Base-by-base conservation (phyloP, 2,113 vertebrate genomes). In the Myotis yumanensis region DNA sequence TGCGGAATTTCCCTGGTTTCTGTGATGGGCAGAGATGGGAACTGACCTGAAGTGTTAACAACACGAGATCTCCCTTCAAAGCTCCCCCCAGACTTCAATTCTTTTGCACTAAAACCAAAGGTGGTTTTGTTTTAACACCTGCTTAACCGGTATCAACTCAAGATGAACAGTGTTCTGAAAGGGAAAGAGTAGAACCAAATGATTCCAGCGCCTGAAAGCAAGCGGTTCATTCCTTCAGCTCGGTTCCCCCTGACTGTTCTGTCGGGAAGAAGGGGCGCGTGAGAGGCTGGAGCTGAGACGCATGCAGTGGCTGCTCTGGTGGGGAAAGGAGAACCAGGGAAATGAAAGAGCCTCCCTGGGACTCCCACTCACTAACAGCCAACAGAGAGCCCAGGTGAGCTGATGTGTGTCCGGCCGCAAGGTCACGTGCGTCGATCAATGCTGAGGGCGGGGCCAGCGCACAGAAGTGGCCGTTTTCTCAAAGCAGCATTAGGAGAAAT, bases 371-470 rank as follows among this genome's bases (percentile, higher is more conserved):
- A 30, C 77, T 3, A 2, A 52, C 5, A 85, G 62, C 40, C 15
- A 10, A 0, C 5, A 80, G 82, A 59, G 87, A 73, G 40, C 59
- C 62, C 35, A 9, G 69, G 37, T 7, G 43, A 20, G 32, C 89
- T 12, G 25, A 37, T 28, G 1, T 18, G 75, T 25, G 40, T 72
- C 82, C 71, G 32, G 57, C 30, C 84, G 51, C 7, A 0, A 0
- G 76, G 81, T 77, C 28, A 0, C 2, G 1, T 0, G n/a, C 23
- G 64, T 59, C 1, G 5, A 4, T 0, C 9, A 2, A 18, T n/a
- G 37, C n/a, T 43, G 17, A 15, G 62, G 43, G 85, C 68, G 32
- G 48, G 43, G 48, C 40, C 6, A 11, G 6, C 5, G 59, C 43
- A 7, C 4, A 0, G 40, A 68, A 10, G 62, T 0, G 43, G 51